Percentiles rank a stretch among this genome's conserved stretches.
These are phyloP conservation scores for Cinclus mexicanus DNA, from an alignment of 2,113 vertebrate genomes.

Conservation along the genomic window DNA sequence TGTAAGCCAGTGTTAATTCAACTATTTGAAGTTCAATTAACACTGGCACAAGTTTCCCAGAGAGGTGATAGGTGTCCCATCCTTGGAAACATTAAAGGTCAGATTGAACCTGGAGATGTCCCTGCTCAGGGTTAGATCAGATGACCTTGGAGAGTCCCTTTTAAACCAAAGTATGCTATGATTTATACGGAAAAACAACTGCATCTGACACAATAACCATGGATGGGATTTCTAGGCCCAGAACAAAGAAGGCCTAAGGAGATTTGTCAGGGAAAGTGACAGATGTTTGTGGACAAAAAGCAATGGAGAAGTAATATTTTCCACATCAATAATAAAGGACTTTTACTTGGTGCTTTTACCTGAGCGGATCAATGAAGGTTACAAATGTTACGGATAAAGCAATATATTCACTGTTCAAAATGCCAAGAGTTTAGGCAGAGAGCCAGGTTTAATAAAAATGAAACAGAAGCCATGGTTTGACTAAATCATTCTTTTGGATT, in stretches of 20 bases:
- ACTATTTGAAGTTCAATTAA: neutral
- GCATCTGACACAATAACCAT: neutral
- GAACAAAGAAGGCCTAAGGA: neutral
- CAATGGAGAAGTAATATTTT: slow-evolving; percentile 47
- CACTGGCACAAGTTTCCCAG: neutral
- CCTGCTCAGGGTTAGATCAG: neutral
- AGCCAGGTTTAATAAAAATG: slow-evolving; percentile 58
- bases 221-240: neutral
- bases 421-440: slow-evolving; percentile 47
- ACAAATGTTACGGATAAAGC: slow-evolving; percentile 55
- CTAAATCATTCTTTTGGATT: slow-evolving; percentile 46
- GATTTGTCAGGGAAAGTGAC: neutral
- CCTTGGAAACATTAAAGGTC: neutral
- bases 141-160: neutral
- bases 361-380: slow-evolving; percentile 59
- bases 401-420: slow-evolving; percentile 59
- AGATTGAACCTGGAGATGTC: neutral
- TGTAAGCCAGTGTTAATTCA: neutral
- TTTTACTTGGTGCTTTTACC: slow-evolving; percentile 62
- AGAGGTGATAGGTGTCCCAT: neutral
- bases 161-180: neutral
- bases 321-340: slow-evolving; percentile 53
- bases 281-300: slow-evolving; percentile 29
- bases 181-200: neutral
- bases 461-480: slow-evolving; percentile 27